Base-by-base conservation (phyloP, 2,113 vertebrate species). In the Plotosus lineatus region DNA sequence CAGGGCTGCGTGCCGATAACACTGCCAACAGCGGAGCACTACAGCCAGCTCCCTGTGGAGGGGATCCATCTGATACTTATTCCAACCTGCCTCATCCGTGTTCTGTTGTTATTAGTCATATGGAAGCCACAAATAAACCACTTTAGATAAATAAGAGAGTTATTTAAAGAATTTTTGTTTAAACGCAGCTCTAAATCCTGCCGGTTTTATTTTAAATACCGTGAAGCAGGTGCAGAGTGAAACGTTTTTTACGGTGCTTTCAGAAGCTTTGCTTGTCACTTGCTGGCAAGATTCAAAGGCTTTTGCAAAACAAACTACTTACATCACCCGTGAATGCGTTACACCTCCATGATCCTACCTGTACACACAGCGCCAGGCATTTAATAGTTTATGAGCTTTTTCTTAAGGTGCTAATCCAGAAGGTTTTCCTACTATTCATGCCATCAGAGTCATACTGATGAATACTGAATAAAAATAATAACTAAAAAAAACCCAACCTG, bases 1-100 rank as follows among this genome's bases (percentile, higher is more conserved):
- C 77, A 77, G 74, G 63, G 79, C 87, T 50, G 3, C 74, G 71
- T 79, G 84, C 89, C 83, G 88, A 91, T 92, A 90, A 89, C 88
- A 86, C 81, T 88, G 88, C 88, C 88, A 88, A 81, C 84, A 86
- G 82, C 77, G 28, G 66, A 60, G 83, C 82, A 78, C 72, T 75
- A 82, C 84, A 65, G 46, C 55, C 86, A 79, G 86, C 83, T 85
- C 78, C 78, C 85, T 84, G 79, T 78, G 63, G 82, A 77, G 84
- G 86, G 84, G 66, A 79, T 78, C 78, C 87, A 83, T 86, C 83
- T 84, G 84, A 80, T 83, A 56, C 80, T 86, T 89, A 90, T 88
- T 89, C 86, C 84, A 89, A 82, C 87, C 83, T 80, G 85, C 80
- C 81, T 85, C 69, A 11, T 61, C 75, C 77, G 40, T 11, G 48